phyloP scores from a whole-genome alignment of 2,113 vertebrate genomes.

The Paedocypris sp. region DNA sequence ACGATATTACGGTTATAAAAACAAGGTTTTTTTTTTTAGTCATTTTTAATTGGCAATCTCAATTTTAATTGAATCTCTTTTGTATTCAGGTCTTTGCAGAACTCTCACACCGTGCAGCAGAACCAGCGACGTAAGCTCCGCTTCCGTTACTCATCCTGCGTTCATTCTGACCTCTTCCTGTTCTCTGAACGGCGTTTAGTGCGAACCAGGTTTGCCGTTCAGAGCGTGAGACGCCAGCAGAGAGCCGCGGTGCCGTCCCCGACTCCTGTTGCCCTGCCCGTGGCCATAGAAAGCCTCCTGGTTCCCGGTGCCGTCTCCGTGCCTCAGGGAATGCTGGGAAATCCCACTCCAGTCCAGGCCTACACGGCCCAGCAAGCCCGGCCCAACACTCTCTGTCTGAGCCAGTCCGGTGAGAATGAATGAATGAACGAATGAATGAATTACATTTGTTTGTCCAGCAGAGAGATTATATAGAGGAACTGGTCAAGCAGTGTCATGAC shows the following conservation, averaged over 20 bases:
- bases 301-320: slow-evolving; percentile 51
- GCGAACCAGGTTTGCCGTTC: slow-evolving; percentile 78
- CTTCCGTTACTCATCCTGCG: too few relatives aligned
- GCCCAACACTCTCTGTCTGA: slow-evolving; percentile 49
- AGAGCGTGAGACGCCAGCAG: slow-evolving; percentile 72
- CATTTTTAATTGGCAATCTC: too few relatives aligned
- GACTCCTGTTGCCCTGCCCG: slow-evolving; percentile 46
- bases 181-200: slow-evolving; percentile 54
- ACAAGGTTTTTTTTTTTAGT: too few relatives aligned
- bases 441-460: too few relatives aligned
- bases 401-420: slow-evolving; percentile 38
- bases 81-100: slow-evolving; percentile 80
- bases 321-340: slow-evolving; percentile 58
- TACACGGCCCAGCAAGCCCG: slow-evolving; percentile 55
- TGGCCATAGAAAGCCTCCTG: slow-evolving; percentile 57
- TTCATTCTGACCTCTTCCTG: background rate
- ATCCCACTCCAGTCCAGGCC: slow-evolving; percentile 62
- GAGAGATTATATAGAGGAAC: too few relatives aligned
- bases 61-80: too few relatives aligned
- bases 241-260: slow-evolving; percentile 54
- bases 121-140: slow-evolving; percentile 77
- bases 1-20: too few relatives aligned
- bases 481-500: too few relatives aligned
- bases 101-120: slow-evolving; percentile 68
- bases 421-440: too few relatives aligned